phyloP scores from a whole-genome alignment of 2,797 vertebrate species.

The Bovichtus variegatus region DNA sequence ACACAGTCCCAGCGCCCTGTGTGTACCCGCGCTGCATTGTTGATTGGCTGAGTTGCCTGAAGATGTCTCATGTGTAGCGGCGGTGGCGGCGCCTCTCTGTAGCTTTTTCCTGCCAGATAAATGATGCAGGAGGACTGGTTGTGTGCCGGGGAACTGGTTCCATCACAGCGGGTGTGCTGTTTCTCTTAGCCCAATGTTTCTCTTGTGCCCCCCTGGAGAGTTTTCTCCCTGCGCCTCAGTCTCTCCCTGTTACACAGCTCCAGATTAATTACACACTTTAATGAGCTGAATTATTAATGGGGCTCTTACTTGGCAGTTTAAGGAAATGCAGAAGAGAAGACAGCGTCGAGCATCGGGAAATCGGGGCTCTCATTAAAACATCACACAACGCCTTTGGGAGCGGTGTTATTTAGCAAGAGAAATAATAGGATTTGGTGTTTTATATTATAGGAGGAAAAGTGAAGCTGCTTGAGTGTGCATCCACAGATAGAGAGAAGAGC shows the following conservation, averaged over 20 bases:
- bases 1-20: slow-evolving; percentile 18
- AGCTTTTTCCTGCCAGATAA: slow-evolving; percentile 72
- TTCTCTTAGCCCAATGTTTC: slow-evolving; percentile 72
- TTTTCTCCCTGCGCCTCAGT: slow-evolving; percentile 68
- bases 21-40: slow-evolving; percentile 55
- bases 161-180: slow-evolving; percentile 70
- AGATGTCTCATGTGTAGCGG: slow-evolving; percentile 66
- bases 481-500: slow-evolving; percentile 50
- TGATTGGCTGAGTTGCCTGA: slow-evolving; percentile 71
- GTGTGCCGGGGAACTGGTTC: slow-evolving; percentile 67
- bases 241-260: slow-evolving; percentile 85
- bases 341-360: slow-evolving; percentile 85
- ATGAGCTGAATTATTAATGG: slow-evolving; percentile 99
- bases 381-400: slow-evolving; percentile 93
- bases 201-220: slow-evolving; percentile 76
- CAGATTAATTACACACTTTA: slow-evolving; percentile 99
- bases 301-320: slow-evolving; percentile 98
- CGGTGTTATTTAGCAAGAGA: slow-evolving; percentile 90
- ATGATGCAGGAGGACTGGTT: slow-evolving; percentile 79
- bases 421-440: slow-evolving; percentile 91
- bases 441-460: slow-evolving; percentile 74
- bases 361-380: slow-evolving; percentile 93
- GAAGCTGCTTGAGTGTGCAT: slow-evolving; percentile 61
- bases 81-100: slow-evolving; percentile 37
- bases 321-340: slow-evolving; percentile 93